Evolutionary conservation across 2,888 invertebrate species (phyloP).

Genomic region (Parelbella ahira): DNA sequence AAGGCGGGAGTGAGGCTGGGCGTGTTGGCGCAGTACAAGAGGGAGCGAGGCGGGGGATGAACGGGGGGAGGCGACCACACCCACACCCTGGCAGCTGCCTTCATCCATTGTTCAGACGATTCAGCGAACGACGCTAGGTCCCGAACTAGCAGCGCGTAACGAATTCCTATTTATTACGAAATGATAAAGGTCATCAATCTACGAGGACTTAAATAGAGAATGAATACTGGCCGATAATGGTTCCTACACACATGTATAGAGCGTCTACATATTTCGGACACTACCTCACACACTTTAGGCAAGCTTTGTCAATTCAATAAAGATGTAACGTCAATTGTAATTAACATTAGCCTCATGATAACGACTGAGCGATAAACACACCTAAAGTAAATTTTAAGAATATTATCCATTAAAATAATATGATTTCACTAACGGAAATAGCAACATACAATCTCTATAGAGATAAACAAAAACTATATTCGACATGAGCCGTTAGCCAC

Average conservation of each 20-base stretch:
- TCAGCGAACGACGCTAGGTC: slow-evolving; percentile 45
- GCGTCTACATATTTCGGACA: too few relatives aligned
- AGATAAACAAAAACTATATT: too few relatives aligned
- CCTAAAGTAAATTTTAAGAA: too few relatives aligned
- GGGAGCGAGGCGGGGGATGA: slow-evolving; percentile 33
- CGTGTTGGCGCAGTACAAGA: slow-evolving; percentile 44
- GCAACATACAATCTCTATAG: too few relatives aligned
- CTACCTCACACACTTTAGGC: too few relatives aligned
- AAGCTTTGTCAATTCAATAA: too few relatives aligned
- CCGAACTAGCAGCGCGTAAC: slow-evolving; percentile 45
- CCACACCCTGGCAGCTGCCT: slow-evolving; percentile 58
- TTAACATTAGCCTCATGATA: too few relatives aligned
- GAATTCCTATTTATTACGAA: slow-evolving; percentile 27
- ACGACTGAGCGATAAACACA: too few relatives aligned
- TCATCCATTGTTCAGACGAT: slow-evolving; percentile 45
- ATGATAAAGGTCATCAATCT: slow-evolving; percentile 6
- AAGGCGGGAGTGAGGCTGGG: slow-evolving; percentile 52
- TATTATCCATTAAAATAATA: too few relatives aligned
- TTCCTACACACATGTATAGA: too few relatives aligned
- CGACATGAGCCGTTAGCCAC: slow-evolving; percentile 5
- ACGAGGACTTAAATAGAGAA: not conserved
- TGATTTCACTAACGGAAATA: too few relatives aligned
- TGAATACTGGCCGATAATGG: not conserved
- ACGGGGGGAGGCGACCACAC: slow-evolving; percentile 49
- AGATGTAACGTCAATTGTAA: too few relatives aligned